These are phyloP conservation scores for Alligator mississippiensis DNA, from an alignment of 2,113 vertebrate genomes.

Conservation along the genomic window DNA sequence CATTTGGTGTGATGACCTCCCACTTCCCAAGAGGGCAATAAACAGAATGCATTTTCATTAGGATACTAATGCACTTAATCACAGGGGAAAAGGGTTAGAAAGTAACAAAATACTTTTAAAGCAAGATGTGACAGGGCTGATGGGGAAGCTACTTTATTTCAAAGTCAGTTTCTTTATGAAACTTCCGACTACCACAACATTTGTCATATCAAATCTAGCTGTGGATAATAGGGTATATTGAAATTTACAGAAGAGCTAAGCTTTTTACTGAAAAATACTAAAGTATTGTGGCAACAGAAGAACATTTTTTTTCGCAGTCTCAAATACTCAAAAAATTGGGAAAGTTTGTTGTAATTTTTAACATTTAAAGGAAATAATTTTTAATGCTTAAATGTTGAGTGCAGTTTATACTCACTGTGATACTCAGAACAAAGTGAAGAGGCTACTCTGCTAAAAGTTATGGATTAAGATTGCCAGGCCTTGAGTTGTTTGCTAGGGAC, in stretches of 20 bases:
- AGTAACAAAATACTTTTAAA: constrained; percentile 76
- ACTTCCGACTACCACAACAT: constrained; percentile 19
- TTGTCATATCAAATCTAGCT: not conserved
- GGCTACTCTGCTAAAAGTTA: no score
- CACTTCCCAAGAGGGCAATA: constrained; percentile 84
- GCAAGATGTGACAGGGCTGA: constrained; percentile 69
- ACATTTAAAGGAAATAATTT: not conserved
- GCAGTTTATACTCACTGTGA: not conserved
- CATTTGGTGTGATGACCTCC: constrained; percentile 83
- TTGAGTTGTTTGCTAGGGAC: no score
- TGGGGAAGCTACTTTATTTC: constrained; percentile 66
- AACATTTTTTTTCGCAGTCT: not conserved
- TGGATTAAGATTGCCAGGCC: no score
- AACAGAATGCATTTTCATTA: constrained; percentile 89
- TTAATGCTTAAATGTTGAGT: not conserved
- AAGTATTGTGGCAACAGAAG: not conserved
- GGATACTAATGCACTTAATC: constrained; percentile 89
- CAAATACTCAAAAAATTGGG: not conserved
- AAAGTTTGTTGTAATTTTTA: not conserved
- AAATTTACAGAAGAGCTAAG: constrained; percentile 14
- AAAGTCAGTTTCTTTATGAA: constrained; percentile 60
- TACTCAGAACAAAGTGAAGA: not conserved
- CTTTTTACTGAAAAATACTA: not conserved
- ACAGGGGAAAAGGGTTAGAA: constrained; percentile 81
- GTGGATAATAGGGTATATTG: not conserved